Evolutionary conservation across 2,113 vertebrate species (phyloP), one percentile per base, ranked within the genome.

Genomic region (Myxocyprinus asiaticus): DNA sequence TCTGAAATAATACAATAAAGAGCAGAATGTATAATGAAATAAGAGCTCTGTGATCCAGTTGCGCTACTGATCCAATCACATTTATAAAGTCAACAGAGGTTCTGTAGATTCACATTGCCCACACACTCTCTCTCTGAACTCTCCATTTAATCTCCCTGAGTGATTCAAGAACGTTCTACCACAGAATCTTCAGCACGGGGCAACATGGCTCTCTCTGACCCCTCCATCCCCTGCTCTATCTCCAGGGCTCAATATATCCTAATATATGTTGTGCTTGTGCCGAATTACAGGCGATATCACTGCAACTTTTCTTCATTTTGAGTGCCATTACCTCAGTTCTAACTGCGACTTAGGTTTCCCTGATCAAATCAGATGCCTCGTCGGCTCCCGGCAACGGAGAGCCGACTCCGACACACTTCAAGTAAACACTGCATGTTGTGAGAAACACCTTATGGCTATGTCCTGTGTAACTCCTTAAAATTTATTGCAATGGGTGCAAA

Each of bases 101-200:
- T 79, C 65, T 78, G 84, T 72, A 79, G 70, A 59, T 73, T 66
- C 67, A 12, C 33, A 55, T 59, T 51, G 15, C 45, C 77, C 22
- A 33, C 22, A 1, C 22, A 1, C 22, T 9, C 44, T 33, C 22
- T 33, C 22, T 33, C 50, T 80, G 42, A 80, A n/a, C 79, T 61
- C 71, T 73, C 83, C 81, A 89, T 92, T 92, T 92, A 93, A 93
- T 93, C 91, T 92, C 10, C 22, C 82, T 89, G 91, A 92, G 92
- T 92, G 91, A 90, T 91, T 91, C 81, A 85, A 83, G 88, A 91
- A 90, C 79, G 77, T 84, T 91, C 63, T n/a, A 10, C 50, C 22
- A 58, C 66, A 51, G 84, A 88, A 88, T 85, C 50, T 58, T 45
- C 48, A 45, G 47, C 9, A 53, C 10, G 58, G 10, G 33, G 43